Conservation (phyloP, 1,140 invertebrate species). For the Zaprionus ghesquierei region DNA sequence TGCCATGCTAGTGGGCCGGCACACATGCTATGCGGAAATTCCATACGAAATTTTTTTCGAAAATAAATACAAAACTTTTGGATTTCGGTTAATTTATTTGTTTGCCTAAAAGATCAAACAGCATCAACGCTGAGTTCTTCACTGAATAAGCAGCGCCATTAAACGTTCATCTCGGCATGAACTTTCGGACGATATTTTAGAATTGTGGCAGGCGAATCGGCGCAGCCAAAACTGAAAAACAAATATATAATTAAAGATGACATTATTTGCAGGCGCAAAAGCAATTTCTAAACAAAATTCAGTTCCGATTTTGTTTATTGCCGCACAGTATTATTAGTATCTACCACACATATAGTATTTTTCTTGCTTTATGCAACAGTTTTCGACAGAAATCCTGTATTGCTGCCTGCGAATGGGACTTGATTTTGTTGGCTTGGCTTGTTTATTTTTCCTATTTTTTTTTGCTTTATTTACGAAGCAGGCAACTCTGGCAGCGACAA, state of each 20-base stretch:
- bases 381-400: constrained; percentile 1
- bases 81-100: constrained; percentile 16
- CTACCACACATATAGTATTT: background rate
- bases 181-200: constrained; percentile 11
- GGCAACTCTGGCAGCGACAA: constrained; percentile 14
- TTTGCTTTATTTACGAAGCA: background rate
- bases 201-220: background rate
- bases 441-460: constrained; percentile 7
- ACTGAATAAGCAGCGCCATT: constrained; percentile 17
- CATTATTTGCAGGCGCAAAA: constrained; percentile 40
- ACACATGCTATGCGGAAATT: background rate
- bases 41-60: background rate
- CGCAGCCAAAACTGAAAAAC: constrained; percentile 9
- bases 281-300: constrained; percentile 22
- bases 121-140: constrained; percentile 3
- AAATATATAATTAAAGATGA: constrained; percentile 40
- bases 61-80: constrained; percentile 5
- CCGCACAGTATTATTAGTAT: background rate
- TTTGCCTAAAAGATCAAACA: constrained; percentile 16
- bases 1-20: background rate
- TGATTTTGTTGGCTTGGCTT: constrained; percentile 10
- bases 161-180: constrained; percentile 11
- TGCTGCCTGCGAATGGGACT: constrained; percentile 26
- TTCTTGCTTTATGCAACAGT: background rate
- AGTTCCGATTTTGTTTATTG: constrained; percentile 32